Evolutionary conservation across 2,113 vertebrate genomes (phyloP), one percentile per base, ranked within the genome.

Genomic region (Anthoscopus minutus): DNA sequence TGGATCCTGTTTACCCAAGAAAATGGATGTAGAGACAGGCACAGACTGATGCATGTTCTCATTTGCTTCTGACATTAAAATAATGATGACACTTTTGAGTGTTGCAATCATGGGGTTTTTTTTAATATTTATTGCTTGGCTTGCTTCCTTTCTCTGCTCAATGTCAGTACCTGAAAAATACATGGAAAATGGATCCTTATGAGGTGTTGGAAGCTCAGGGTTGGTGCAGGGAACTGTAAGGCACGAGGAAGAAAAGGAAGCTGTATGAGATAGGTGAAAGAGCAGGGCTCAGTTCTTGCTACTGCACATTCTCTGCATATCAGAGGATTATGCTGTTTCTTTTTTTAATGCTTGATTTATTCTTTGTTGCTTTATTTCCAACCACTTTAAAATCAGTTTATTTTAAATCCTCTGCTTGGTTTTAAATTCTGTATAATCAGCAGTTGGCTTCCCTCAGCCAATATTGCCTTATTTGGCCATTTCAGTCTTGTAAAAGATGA

Each of bases 331-430:
- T 38, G 35, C 14, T 72, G 50, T 81, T 85, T 85, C 23, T 70
- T 66, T 81, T 73, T 70, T 69, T 31, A 73, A 74, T 64, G 35
- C 28, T 74, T 94, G 84, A 89, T 95, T 95, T 91, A 91, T 91
- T 81, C 40, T 93, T 91, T 94, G 91, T 93, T 95, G 57, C 40
- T 87, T 86, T 44, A 33, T 88, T 96, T 93, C 65, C 3, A 5
- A 65, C 81, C 35, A 33, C 80, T 94, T 96, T 56, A 70, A 83
- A 95, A 88, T 91, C 22, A 40, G 54, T 95, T 86, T 91, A 64
- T 71, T 84, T 89, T 61, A 87, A 79, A 57, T 79, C 15, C n/a
- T 74, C 31, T 54, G 31, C 44, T 91, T 72, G 70, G 81, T 91
- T 96, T 90, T 80, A 64, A 87, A 82, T 92, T 93, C 65, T 3